Evolutionary conservation across 1,140 invertebrate species (phyloP), one percentile per base, ranked within the genome.

Genomic region (Schlechtendalia chinensis): DNA sequence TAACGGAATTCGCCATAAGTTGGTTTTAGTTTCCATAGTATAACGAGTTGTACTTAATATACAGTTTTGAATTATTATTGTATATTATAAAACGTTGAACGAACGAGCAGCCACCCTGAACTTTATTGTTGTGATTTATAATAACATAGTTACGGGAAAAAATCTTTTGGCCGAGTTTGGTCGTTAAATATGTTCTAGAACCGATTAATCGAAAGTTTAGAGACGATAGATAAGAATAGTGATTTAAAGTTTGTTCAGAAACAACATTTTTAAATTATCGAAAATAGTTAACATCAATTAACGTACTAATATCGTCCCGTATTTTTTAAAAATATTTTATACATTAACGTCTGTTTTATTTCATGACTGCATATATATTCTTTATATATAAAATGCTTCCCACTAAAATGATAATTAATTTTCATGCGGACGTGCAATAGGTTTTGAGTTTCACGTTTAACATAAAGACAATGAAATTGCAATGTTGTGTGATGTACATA

Each of bases 141-240:
- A 39, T 39, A 39, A 39, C 8, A 39, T 39, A 53, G 22, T 27
- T 50, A 71, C 22, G 45, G 22, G 45, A 71, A 45, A 71, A 71
- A 71, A 71, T 53, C 5, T 71, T 27, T 50, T 19, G 67, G 29
- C 39, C 10, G 32, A 63, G 59, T 56, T 22, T 8, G 6, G 65
- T 67, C 65, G n/a, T 71, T 71, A 71, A 71, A 71, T 53, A 53
- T 50, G 22, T 71, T 50, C n/a, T 71, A 53, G 22, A 50, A 50
- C 12, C 67, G 17, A 27, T 47, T 24, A 69, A 69, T 12, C n/a
- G 45, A 27, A 47, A 47, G 39, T 47, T 71, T 71, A 50, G 14
- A 12, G 24, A 22, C 12, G 50, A 71, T 50, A 53, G 27, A 50
- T 50, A 8, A 47, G 24, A 71, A 50, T 71, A 19, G 24, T 50